Evolutionary conservation across 2,888 invertebrate genomes (phyloP).

Genomic region (Drosophila gaucha): DNA sequence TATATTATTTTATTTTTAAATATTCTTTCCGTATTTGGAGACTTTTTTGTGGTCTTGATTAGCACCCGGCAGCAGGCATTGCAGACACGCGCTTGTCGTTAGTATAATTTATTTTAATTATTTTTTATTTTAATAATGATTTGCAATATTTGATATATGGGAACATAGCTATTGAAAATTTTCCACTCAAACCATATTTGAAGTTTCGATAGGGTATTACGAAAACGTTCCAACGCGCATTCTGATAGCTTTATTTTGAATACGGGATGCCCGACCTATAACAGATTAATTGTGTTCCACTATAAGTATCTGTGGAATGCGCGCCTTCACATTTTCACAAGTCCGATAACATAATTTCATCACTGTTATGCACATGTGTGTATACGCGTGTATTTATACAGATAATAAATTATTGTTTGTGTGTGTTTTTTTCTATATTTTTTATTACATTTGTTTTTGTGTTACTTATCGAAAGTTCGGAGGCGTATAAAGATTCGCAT

Average conservation of each 20-base stretch:
- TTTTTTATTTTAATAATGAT: slow-evolving; percentile 40
- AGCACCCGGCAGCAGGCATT: slow-evolving; percentile 42
- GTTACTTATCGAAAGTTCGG: slow-evolving; percentile 25
- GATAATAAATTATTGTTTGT: slow-evolving; percentile 28
- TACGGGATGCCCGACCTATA: neutral
- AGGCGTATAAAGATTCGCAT: slow-evolving; percentile 1
- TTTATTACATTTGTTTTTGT: slow-evolving; percentile 3
- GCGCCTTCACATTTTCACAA: slow-evolving; percentile 5
- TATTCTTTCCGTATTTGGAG: slow-evolving; percentile 17
- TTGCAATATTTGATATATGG: slow-evolving; percentile 26
- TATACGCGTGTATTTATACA: neutral
- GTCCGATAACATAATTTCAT: slow-evolving; percentile 29
- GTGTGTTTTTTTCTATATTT: neutral
- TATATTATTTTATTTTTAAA: slow-evolving; percentile 7
- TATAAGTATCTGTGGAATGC: neutral
- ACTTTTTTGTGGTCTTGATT: slow-evolving; percentile 47
- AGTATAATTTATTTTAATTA: slow-evolving; percentile 71
- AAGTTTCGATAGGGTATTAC: slow-evolving; percentile 1
- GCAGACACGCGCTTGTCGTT: slow-evolving; percentile 64
- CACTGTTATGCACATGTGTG: slow-evolving; percentile 12
- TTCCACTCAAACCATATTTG: slow-evolving; percentile 42
- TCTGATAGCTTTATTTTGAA: slow-evolving; percentile 3
- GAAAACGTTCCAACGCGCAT: slow-evolving; percentile 36
- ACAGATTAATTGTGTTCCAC: slow-evolving; percentile 1
- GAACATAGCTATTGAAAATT: slow-evolving; percentile 22